phyloP scores from a whole-genome alignment of 2,797 vertebrate genomes.

The Pempheris klunzingeri region DNA sequence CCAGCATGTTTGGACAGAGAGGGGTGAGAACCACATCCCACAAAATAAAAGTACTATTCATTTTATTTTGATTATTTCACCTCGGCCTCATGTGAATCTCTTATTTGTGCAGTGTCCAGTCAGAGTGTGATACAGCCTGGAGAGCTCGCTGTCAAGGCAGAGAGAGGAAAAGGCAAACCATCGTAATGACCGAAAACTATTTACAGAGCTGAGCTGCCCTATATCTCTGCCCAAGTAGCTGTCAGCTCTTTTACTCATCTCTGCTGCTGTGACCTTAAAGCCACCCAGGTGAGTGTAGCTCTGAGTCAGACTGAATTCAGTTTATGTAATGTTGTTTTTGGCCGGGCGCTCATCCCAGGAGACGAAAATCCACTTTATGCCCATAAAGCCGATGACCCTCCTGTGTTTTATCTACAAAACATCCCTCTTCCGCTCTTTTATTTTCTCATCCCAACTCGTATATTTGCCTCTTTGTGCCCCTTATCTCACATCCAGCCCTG shows the following conservation, averaged over 20 bases:
- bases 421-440: conserved; percentile 39
- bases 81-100: conserved; percentile 9
- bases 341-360: conserved; percentile 53
- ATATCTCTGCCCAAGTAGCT: conserved; percentile 51
- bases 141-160: conserved; percentile 13
- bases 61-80: background rate
- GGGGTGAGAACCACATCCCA: no score
- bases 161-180: conserved; percentile 16
- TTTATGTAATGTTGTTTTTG: conserved; percentile 73
- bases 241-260: conserved; percentile 69
- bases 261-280: conserved; percentile 60
- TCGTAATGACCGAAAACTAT: conserved; percentile 47
- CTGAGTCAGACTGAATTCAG: conserved; percentile 66
- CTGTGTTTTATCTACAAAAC: conserved; percentile 46
- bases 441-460: conserved; percentile 33
- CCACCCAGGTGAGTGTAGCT: conserved; percentile 61
- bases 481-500: conserved; percentile 58
- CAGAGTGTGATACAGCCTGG: conserved; percentile 17
- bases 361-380: conserved; percentile 62
- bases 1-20: background rate
- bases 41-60: background rate
- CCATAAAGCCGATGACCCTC: conserved; percentile 46
- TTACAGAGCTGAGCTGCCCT: conserved; percentile 53
- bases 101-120: conserved; percentile 10
- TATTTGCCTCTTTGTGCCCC: conserved; percentile 53